Conservation (phyloP, 2,797 vertebrate genomes). For the Anableps anableps region DNA sequence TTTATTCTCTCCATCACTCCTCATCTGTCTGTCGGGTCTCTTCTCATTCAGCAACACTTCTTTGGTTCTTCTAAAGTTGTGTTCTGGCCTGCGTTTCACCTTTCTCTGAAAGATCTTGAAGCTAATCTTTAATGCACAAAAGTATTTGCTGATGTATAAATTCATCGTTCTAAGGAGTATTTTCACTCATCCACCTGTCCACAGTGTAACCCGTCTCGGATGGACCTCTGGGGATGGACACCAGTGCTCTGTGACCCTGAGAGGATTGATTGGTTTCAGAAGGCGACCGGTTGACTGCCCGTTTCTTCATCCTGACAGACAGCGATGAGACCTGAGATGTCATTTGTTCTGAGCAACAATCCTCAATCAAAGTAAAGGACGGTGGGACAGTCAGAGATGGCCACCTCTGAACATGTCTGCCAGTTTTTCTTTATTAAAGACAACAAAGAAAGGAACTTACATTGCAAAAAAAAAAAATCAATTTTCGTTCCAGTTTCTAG, state of each 20-base stretch:
- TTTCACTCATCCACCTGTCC: not conserved
- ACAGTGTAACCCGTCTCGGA: not conserved
- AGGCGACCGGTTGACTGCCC: constrained; percentile 18
- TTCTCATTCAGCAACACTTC: constrained; percentile 25
- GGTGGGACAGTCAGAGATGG: constrained; percentile 21
- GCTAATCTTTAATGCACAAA: constrained; percentile 9
- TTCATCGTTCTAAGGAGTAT: not conserved
- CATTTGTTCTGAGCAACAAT: constrained; percentile 36
- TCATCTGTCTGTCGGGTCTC: constrained; percentile 37
- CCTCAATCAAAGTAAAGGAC: constrained; percentile 22
- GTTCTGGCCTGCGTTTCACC: constrained; percentile 49
- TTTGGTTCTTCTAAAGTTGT: constrained; percentile 10
- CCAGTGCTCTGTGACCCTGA: not conserved
- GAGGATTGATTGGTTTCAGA: not conserved
- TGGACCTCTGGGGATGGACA: not conserved
- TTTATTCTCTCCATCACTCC: not conserved
- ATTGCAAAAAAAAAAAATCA: too few species aligned
- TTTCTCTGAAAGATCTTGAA: constrained; percentile 23
- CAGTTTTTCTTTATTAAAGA: too few species aligned
- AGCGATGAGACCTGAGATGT: constrained; percentile 13
- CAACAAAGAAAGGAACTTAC: too few species aligned
- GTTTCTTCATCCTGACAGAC: constrained; percentile 21
- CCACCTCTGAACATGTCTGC: constrained; percentile 12
- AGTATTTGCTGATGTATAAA: constrained; percentile 6
- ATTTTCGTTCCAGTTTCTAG: too few species aligned